Conservation (phyloP, 2,888 invertebrate species). For the Ichneumoninae sp. region DNA sequence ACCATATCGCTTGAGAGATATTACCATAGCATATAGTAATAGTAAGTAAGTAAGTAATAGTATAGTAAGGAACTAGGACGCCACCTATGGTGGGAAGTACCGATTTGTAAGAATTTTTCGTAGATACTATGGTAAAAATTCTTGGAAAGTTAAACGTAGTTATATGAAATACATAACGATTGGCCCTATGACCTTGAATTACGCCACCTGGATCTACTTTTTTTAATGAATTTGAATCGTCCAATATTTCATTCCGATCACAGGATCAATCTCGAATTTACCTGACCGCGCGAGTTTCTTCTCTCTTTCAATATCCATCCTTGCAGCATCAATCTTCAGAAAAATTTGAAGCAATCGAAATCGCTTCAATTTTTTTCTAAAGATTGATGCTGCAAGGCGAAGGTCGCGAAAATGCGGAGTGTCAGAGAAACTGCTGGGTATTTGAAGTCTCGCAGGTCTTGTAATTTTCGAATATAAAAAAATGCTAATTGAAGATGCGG, state of each 20-base stretch:
- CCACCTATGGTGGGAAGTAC: too few relatives aligned
- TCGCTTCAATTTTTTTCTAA: not conserved
- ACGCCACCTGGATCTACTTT: too few relatives aligned
- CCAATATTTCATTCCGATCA: not conserved
- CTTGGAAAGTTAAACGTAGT: not conserved
- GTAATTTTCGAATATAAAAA: not conserved
- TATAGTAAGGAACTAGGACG: too few relatives aligned
- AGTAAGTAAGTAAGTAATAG: too few relatives aligned
- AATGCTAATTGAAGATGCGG: not conserved
- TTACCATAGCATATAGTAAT: too few relatives aligned
- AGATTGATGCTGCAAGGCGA: not conserved
- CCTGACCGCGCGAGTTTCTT: not conserved
- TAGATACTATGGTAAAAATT: too few relatives aligned
- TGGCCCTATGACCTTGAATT: not conserved
- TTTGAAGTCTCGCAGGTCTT: not conserved
- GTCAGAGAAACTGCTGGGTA: not conserved
- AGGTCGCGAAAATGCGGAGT: too few relatives aligned
- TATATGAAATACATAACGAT: not conserved
- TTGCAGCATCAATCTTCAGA: constrained; percentile 1
- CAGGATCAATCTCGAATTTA: not conserved
- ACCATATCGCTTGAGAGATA: too few relatives aligned
- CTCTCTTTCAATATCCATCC: not conserved
- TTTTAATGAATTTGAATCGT: not conserved
- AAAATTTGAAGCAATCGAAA: not conserved
- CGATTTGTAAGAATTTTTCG: too few relatives aligned